Base-by-base conservation (phyloP, 2,888 invertebrate genomes). In the Calliphora vomitoria region DNA sequence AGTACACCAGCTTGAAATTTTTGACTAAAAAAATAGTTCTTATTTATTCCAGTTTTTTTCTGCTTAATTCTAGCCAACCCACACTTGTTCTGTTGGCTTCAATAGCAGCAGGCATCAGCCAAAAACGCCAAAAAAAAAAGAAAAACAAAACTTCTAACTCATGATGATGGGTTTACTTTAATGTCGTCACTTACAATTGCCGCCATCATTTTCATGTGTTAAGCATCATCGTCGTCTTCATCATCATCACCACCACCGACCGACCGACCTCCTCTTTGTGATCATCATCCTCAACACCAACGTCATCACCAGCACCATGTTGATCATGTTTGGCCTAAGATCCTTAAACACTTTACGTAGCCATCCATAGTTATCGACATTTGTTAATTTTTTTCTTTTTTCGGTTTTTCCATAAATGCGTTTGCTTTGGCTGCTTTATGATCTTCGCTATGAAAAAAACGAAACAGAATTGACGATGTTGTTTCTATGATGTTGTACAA, bases 401-500 rank as follows among this genome's bases (percentile, higher is more conserved):
- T 25, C 25, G 2, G 25, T 25, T 25, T 25, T 44, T 44, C 10
- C 44, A 78, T 68, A 87, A 84, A 84, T 84, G 87, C 87, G 84
- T 87, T 87, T 87, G 50, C 68, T 82, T 78, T 82, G 76, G 10
- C 81, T 78, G 76, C 66, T 84, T 87, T 78, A 83, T 81, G 76
- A 87, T 78, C 53, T 74, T 53, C 50, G 25, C 10, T 20, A 78
- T 66, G 20, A 83, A 71, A 83, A 71, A 55, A 53, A 66, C 35
- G 25, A 74, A 84, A 79, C 58, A 76, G 60, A 60, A 74, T 79
- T 66, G 72, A 69, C 79, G 85, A 80, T 76, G 78, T 82, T 84
- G 84, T 87, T 87, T 68, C 81, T 72, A 82, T 78, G 84, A 84
- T 87, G 87, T 87, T 84, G 87, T 87, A 87, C 87, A 87, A 87